A percentile compares a stretch with the other conserved stretches of the same genome.
Evolutionary conservation across 1,140 invertebrate species (phyloP).

Genomic region (Lasioglossum albipes): DNA sequence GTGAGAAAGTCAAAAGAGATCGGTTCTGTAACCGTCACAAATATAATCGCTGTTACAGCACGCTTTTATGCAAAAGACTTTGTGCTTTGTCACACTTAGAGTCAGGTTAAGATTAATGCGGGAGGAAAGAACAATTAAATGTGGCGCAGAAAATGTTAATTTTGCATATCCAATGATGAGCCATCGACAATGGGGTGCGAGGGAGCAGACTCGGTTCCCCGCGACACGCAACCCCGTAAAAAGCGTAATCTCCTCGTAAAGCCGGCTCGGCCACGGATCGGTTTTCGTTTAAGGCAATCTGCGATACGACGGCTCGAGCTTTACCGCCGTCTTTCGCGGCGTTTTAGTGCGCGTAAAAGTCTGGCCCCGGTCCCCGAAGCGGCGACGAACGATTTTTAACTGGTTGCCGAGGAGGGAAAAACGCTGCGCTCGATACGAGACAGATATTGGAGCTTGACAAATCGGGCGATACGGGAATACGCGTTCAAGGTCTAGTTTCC

Average conservation of each 20-base stretch:
- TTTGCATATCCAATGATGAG: constrained; percentile 19
- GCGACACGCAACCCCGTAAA: background rate
- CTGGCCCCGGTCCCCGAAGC: too few species aligned
- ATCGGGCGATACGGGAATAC: background rate
- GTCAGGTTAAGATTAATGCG: too few species aligned
- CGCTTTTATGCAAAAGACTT: too few species aligned
- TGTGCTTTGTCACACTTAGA: too few species aligned
- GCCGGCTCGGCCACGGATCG: background rate
- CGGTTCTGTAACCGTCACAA: too few species aligned
- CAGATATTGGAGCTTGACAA: background rate
- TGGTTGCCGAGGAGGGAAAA: background rate
- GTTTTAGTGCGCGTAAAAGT: constrained; percentile 15
- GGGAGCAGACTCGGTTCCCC: background rate
- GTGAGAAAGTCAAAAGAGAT: too few species aligned
- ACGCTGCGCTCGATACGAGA: background rate
- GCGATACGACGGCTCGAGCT: background rate
- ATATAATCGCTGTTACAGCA: too few species aligned
- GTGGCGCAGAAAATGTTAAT: too few species aligned
- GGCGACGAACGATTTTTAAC: constrained; percentile 4
- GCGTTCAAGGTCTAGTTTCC: background rate
- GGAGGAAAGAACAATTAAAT: too few species aligned
- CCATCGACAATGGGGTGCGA: background rate
- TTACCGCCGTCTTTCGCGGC: background rate
- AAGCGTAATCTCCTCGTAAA: constrained; percentile 32
- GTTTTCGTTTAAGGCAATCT: constrained; percentile 19